These are phyloP conservation scores for Ptychobarbus kaznakovi DNA, from an alignment of 2,797 vertebrate genomes.

Conservation along the genomic window DNA sequence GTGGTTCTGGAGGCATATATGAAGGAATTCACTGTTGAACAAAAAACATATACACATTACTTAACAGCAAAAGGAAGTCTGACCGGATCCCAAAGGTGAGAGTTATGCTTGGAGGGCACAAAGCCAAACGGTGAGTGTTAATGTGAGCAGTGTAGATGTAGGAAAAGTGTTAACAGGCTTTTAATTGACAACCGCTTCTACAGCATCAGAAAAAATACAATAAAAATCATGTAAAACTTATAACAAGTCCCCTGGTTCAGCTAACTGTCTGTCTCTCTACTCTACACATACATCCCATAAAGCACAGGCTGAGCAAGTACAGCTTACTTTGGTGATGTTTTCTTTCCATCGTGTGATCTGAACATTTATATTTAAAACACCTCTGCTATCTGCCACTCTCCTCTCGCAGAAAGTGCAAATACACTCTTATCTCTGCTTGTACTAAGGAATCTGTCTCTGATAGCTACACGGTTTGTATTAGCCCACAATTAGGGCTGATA, in stretches of 20 bases:
- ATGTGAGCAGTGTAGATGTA: constrained; percentile 43
- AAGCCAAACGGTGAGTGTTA: constrained; percentile 52
- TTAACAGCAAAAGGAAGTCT: background rate
- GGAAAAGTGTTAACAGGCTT: constrained; percentile 27
- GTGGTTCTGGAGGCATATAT: background rate
- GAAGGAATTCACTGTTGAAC: background rate
- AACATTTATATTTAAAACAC: constrained; percentile 39
- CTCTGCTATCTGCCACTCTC: constrained; percentile 3
- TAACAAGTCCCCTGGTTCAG: constrained; percentile 9
- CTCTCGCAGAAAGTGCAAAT: constrained; percentile 38
- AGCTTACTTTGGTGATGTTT: background rate
- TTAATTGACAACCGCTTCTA: constrained; percentile 20
- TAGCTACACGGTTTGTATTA: constrained; percentile 66
- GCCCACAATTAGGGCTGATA: constrained; percentile 71
- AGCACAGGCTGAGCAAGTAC: background rate
- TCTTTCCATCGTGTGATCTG: background rate
- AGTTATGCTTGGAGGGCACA: constrained; percentile 38
- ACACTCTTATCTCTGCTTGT: constrained; percentile 37
- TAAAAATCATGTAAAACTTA: background rate
- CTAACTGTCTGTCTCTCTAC: background rate
- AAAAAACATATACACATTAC: background rate
- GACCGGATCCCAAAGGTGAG: constrained; percentile 7
- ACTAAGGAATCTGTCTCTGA: constrained; percentile 64
- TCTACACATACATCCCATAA: constrained; percentile 4
- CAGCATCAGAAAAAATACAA: constrained; percentile 4